Evolutionary conservation across 2,113 vertebrate genomes (phyloP), one percentile per base, ranked within the genome.

Genomic region (Phyllopteryx taeniolatus): DNA sequence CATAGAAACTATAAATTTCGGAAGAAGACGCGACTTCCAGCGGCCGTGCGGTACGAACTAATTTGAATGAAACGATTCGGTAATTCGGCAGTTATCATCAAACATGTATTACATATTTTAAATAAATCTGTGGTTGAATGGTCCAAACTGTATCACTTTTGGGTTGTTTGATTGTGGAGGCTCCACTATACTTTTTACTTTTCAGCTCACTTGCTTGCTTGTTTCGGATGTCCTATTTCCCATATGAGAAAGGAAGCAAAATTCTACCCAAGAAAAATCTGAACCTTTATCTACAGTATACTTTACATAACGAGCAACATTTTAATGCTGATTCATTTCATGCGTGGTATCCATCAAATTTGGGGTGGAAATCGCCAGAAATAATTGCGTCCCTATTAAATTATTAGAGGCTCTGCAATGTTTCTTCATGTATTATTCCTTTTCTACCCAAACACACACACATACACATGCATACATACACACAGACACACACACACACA

Each of bases 391-490:
- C 74, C 54, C 67, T 78, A 73, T 79, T 71, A 68, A 44, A 49
- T 47, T 82, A 82, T 74, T 56, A 76, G 53, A 78, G 57, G 43
- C 62, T 27, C 78, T 60, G 61, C 14, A 79, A 64, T n/a, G 67
- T 64, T 62, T 72, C 70, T 42, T 31, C 60, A 72, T 80, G 63
- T 77, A 75, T 70, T 72, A 84, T 86, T 84, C 67, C 67, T 76
- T 81, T 82, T 82, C 46, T 63, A 72, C 5, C 5, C 47, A 67
- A 42, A 56, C 46, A 60, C 56, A 80, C 63, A 75, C 8, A 59
- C 12, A 61, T n/a, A 31, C 8, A 39, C 35, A 39, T 2, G 6
- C 35, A 39, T 6, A 39, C 35, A 39, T 6, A 39, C 35, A 39
- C 35, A 39, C 35, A 39, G 3, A 5, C 35, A 39, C 35, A 39